These are phyloP conservation scores for Protosalanx chinensis DNA, from an alignment of 2,797 vertebrate species.

Conservation along the genomic window DNA sequence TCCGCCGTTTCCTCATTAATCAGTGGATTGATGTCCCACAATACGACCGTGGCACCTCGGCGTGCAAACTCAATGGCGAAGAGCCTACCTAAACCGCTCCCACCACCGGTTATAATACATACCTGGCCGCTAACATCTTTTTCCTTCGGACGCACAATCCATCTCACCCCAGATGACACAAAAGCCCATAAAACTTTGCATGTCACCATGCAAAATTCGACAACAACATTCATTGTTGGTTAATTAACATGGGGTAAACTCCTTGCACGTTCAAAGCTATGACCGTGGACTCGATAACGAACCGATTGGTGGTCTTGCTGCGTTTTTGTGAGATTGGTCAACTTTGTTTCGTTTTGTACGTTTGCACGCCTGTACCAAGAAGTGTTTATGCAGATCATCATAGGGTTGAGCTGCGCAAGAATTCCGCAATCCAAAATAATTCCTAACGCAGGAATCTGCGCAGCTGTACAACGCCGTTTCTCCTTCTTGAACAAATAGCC, in stretches of 20 bases:
- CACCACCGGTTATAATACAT: slow-evolving; percentile 84
- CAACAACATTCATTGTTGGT: slow-evolving; percentile 74
- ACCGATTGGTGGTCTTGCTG: not conserved
- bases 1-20: slow-evolving; percentile 85
- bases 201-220: slow-evolving; percentile 81
- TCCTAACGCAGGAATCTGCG: not conserved
- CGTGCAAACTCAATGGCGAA: slow-evolving; percentile 84
- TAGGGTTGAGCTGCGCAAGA: too few relatives aligned
- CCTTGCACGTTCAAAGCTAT: not conserved
- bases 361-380: not conserved
- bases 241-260: not conserved
- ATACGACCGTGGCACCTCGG: slow-evolving; percentile 79
- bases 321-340: not conserved
- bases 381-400: not conserved
- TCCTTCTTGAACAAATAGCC: not conserved
- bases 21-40: slow-evolving; percentile 84
- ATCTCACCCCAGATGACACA: slow-evolving; percentile 78
- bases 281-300: not conserved
- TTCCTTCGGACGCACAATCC: slow-evolving; percentile 81
- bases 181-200: slow-evolving; percentile 84
- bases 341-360: not conserved
- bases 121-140: slow-evolving; percentile 85
- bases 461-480: not conserved
- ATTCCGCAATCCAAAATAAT: too few relatives aligned
- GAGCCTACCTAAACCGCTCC: slow-evolving; percentile 81